Evolutionary conservation across 2,888 invertebrate species (phyloP).

Genomic region (Loripinus fragilis): DNA sequence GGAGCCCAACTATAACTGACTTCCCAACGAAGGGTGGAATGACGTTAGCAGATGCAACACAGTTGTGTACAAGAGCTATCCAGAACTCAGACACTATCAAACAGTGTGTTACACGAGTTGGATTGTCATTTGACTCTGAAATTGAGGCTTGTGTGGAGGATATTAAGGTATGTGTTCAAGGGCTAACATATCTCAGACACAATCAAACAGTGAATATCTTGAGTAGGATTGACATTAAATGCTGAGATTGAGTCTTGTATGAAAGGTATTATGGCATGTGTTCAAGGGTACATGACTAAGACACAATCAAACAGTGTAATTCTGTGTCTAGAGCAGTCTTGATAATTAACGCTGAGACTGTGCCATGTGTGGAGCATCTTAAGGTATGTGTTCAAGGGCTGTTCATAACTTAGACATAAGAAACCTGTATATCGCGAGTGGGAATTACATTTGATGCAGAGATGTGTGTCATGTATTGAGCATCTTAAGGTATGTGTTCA

Average conservation of each 20-base stretch:
- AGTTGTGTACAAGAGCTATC: slow-evolving; percentile 43
- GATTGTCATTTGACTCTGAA: slow-evolving; percentile 21
- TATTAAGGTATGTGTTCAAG: slow-evolving; percentile 43
- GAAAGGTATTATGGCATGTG: slow-evolving; percentile 50
- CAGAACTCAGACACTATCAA: slow-evolving; percentile 19
- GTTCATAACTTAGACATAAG: too few relatives aligned
- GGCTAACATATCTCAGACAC: slow-evolving; percentile 28
- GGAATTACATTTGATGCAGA: too few relatives aligned
- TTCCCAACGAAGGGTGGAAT: slow-evolving; percentile 49
- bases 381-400: too few relatives aligned
- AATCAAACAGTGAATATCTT: slow-evolving; percentile 28
- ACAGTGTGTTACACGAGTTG: slow-evolving; percentile 30
- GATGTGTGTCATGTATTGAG: too few relatives aligned
- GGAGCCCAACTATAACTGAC: slow-evolving; percentile 16
- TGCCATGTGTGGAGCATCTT: slow-evolving; percentile 49
- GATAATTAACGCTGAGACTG: slow-evolving; percentile 16
- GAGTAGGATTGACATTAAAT: slow-evolving; percentile 27
- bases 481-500: too few relatives aligned
- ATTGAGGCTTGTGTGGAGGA: slow-evolving; percentile 49
- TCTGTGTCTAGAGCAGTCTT: slow-evolving; percentile 26
- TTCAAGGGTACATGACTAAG: slow-evolving; percentile 28
- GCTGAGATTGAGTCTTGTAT: slow-evolving; percentile 36
- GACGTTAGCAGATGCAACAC: slow-evolving; percentile 35
- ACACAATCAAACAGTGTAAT: slow-evolving; percentile 32
- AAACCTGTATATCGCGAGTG: too few relatives aligned